phyloP scores from a whole-genome alignment of 2,888 invertebrate genomes.

The Oscheius sp. region DNA sequence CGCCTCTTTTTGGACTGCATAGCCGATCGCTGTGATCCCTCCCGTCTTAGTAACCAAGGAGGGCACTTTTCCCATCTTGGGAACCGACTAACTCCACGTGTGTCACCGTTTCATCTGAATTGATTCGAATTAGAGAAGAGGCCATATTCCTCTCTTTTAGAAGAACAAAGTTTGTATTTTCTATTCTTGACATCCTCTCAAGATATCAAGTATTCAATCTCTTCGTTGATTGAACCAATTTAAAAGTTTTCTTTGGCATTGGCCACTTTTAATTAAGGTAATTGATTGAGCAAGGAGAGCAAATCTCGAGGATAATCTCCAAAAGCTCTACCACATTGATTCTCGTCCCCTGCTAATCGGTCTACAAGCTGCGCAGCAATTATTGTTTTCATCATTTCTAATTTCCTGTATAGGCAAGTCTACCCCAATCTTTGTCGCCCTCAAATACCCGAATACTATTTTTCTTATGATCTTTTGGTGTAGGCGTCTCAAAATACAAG shows the following conservation, averaged over 20 bases:
- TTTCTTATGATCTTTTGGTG: too few relatives aligned
- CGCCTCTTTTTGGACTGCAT: too few relatives aligned
- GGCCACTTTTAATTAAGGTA: slow-evolving; percentile 29
- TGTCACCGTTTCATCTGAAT: too few relatives aligned
- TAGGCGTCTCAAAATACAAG: too few relatives aligned
- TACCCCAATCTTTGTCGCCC: too few relatives aligned
- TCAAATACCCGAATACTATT: too few relatives aligned
- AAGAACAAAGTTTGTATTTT: not conserved
- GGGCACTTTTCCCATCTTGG: not conserved
- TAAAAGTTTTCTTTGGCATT: slow-evolving; percentile 5
- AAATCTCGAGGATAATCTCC: slow-evolving; percentile 35
- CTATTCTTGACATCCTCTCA: too few relatives aligned
- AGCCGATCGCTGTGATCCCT: too few relatives aligned
- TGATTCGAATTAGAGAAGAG: slow-evolving; percentile 22
- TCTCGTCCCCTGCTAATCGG: slow-evolving; percentile 6
- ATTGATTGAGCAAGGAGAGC: slow-evolving; percentile 32
- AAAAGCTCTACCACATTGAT: slow-evolving; percentile 32
- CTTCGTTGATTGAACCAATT: slow-evolving; percentile 28
- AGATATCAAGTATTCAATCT: slow-evolving; percentile 11
- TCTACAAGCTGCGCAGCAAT: not conserved
- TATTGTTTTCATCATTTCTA: not conserved
- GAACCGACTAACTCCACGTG: slow-evolving; percentile 1
- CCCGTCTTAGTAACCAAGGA: not conserved
- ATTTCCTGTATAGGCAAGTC: too few relatives aligned
- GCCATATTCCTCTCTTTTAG: too few relatives aligned